Conservation (phyloP, 2,888 invertebrate species). For the Dynastes tityus region DNA sequence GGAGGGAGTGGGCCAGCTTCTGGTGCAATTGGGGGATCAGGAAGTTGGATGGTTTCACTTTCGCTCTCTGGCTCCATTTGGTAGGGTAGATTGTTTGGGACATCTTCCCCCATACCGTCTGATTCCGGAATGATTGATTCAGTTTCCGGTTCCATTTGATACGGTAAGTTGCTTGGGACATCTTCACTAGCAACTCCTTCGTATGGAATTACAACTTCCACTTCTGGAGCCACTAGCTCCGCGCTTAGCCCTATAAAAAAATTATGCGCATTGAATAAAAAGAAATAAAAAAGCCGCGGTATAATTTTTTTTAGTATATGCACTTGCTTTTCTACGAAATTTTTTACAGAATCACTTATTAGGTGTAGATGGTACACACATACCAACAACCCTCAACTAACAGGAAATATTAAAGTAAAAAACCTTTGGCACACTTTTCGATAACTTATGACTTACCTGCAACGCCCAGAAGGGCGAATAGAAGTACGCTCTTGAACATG, state of each 20-base stretch:
- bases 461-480: constrained; percentile 23
- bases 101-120: not conserved
- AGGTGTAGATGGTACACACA: too few species aligned
- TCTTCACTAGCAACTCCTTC: not conserved
- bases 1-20: not conserved
- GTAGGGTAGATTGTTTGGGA: too few species aligned
- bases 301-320: too few species aligned
- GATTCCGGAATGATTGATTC: not conserved
- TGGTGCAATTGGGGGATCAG: not conserved
- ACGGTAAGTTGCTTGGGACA: not conserved
- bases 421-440: not conserved
- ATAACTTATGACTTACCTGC: constrained; percentile 11
- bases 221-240: not conserved
- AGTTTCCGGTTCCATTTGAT: not conserved
- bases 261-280: not conserved
- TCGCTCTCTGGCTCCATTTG: not conserved
- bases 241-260: not conserved
- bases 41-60: too few species aligned
- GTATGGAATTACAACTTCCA: too few species aligned
- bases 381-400: too few species aligned
- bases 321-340: too few species aligned
- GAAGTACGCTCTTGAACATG: constrained; percentile 17
- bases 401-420: too few species aligned
- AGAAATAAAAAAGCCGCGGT: too few species aligned
- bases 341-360: too few species aligned